Evolutionary conservation across 2,888 invertebrate genomes (phyloP), one percentile per base, ranked within the genome.

Genomic region (Tubulanus polymorphus): DNA sequence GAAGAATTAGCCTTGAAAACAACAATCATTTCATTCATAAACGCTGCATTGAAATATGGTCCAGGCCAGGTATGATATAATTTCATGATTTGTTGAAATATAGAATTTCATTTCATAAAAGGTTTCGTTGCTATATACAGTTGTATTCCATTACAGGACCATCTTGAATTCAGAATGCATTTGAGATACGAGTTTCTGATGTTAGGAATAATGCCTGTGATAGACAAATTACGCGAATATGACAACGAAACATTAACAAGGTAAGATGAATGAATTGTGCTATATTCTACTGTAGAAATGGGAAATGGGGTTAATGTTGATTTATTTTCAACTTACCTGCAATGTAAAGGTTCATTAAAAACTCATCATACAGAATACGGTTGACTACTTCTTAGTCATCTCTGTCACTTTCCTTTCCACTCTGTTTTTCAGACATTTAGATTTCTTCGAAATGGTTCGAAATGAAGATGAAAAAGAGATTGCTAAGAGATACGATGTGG

Each of bases 371-470:
- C n/a, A n/a, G n/a, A n/a, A n/a, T n/a, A n/a, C n/a, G n/a, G n/a
- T n/a, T n/a, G n/a, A n/a, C n/a, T n/a, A n/a, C n/a, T n/a, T n/a
- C n/a, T n/a, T n/a, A n/a, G n/a, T n/a, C n/a, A n/a, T n/a, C n/a
- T n/a, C n/a, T n/a, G n/a, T n/a, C n/a, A n/a, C n/a, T n/a, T 2
- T 35, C 35, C 12, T 35, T 15, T 15, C n/a, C 10, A 49, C 23
- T 12, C 54, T 54, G 30, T 53, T 51, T 67, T 68, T 51, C 75
- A 83, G 94, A 69, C 97, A 97, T 86, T 86, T 97, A 80, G 96
- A 97, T 79, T 93, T 97, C 81, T 97, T 97, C 81, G 97, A 97
- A 81, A 94, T 96, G 93, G 90, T 95, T 25, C 86, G 96, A 47
- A 90, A 89, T 72, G 95, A 96, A 80, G 97, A 97, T 79, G 97